Evolutionary conservation across 2,113 vertebrate genomes (phyloP).

Genomic region (Meriones unguiculatus): DNA sequence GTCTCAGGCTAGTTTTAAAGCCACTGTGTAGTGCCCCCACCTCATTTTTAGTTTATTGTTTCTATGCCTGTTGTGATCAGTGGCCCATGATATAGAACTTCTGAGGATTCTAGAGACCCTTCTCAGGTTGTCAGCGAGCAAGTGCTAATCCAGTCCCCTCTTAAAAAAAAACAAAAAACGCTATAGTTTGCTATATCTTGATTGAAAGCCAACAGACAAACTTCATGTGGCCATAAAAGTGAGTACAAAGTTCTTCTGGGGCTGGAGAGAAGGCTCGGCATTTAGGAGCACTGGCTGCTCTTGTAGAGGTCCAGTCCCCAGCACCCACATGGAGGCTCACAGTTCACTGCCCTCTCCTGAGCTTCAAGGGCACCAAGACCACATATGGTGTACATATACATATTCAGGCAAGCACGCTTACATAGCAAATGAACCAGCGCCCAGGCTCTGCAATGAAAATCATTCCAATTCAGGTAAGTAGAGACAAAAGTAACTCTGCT

Average conservation of each 20-base stretch:
- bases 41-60: not conserved
- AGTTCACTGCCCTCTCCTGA: not conserved
- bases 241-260: not conserved
- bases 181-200: not conserved
- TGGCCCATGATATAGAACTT: not conserved
- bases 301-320: not conserved
- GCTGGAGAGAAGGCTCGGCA: not conserved
- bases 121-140: not conserved
- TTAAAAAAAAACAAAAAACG: not conserved
- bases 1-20: no score
- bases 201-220: not conserved
- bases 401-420: not conserved
- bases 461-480: slow-evolving; percentile 20
- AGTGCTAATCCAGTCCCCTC: not conserved
- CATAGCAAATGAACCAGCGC: not conserved
- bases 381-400: not conserved
- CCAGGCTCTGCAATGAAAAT: not conserved
- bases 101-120: not conserved
- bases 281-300: not conserved
- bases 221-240: not conserved
- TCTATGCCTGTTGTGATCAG: not conserved
- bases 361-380: not conserved
- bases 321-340: not conserved
- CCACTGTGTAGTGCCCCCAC: not conserved
- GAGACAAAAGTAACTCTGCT: not conserved